Evolutionary conservation across 2,797 vertebrate genomes (phyloP), one percentile per base, ranked within the genome.

Genomic region (Falco biarmicus): DNA sequence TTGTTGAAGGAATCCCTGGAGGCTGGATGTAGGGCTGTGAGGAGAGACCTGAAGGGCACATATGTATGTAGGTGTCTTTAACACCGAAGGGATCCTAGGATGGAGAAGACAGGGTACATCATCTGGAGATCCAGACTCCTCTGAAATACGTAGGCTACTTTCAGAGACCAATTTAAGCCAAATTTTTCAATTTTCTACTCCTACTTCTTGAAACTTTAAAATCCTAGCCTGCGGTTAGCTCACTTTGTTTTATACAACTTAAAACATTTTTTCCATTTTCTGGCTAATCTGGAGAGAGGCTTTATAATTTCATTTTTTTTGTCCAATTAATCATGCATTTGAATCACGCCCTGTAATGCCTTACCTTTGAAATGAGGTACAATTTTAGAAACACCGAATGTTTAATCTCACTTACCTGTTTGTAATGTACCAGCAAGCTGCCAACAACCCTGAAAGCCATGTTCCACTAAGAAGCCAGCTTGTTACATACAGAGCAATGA

Each of bases 381-480:
- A 91, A 34, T 53, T 88, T 93, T 87, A 92, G 34, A 56, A 88
- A 45, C 39, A 90, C 2, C 4, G 13, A 31, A 31, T 4, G 31
- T 50, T 48, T 81, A 51, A 25, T 63, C 17, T 94, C 50, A 97
- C 98, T 97, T 95, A 99, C 99, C 99, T 99, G 98, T 99, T 99
- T 70, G 99, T 98, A 95, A 99, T 98, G 94, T 99, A 99, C 99
- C 99, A 99, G 96, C 98, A 96, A 59, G 98, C 99, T 20, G 99
- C 97, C 84, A 99, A 97, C 2, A 97, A 94, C 22, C 99, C 99
- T 51, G 99, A 99, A 60, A 99, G 97, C 99, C 99, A 99, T 1
- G 99, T 99, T 75, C 99, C 99, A 83, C 99, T 99, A 77, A 99
- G 98, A 93, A 99, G 98, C 99, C 99, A 99, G 90, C 99, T 99